phyloP scores from a whole-genome alignment of 2,888 invertebrate genomes.

The Minunthozetes semirufus region DNA sequence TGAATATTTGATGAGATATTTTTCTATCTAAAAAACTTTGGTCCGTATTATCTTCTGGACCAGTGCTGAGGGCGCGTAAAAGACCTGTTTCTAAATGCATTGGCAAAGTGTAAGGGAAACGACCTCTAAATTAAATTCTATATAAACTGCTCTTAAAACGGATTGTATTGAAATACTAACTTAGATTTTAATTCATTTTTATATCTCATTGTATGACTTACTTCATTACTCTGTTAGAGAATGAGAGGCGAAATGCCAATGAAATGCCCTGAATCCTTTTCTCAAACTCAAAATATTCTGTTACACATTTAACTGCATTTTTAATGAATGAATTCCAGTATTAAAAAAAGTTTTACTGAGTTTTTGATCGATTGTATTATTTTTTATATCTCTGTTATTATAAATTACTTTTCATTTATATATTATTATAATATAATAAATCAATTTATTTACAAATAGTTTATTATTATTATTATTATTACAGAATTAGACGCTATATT shows the following conservation, averaged over 20 bases:
- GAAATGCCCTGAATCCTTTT: conserved; percentile 2
- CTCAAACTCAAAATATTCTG: neutral
- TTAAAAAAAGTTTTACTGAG: neutral
- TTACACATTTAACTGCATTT: neutral
- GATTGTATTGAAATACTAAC: conserved; percentile 13
- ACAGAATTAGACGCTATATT: neutral
- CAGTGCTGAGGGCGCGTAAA: conserved; percentile 11
- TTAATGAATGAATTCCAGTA: too few species aligned
- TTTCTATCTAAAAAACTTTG: neutral
- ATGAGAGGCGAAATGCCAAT: neutral
- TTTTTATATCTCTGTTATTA: neutral
- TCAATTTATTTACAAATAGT: conserved; percentile 15
- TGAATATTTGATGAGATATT: neutral
- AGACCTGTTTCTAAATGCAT: conserved; percentile 4
- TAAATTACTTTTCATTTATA: neutral
- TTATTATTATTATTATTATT: neutral
- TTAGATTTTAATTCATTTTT: neutral
- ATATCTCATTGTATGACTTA: neutral
- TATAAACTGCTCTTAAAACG: neutral
- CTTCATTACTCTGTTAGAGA: neutral
- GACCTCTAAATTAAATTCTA: conserved; percentile 11
- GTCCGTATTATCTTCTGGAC: neutral
- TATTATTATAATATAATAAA: neutral
- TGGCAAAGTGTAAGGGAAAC: neutral
- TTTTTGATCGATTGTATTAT: neutral